A percentile compares a stretch with the other conserved stretches of the same genome.
These are phyloP conservation scores for Anabas testudineus DNA, from an alignment of 2,797 vertebrate genomes.

Conservation along the genomic window DNA sequence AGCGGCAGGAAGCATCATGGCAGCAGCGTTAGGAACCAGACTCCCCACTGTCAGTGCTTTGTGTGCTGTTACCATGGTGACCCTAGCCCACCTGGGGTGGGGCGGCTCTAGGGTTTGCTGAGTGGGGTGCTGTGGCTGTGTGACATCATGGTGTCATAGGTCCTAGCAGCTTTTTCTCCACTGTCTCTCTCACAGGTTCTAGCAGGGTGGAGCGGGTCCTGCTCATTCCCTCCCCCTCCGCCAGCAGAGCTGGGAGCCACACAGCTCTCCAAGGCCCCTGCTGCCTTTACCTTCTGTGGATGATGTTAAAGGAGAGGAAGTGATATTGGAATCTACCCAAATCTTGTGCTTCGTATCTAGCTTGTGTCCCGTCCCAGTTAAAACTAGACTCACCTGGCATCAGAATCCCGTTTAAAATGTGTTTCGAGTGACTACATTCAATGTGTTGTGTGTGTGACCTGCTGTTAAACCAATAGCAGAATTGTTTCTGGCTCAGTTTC, in stretches of 20 bases:
- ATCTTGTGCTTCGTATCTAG: neutral
- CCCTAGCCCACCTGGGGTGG: slow-evolving; percentile 80
- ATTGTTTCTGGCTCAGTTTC: neutral
- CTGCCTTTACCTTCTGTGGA: slow-evolving; percentile 88
- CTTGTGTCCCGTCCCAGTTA: neutral
- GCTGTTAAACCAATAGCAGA: neutral
- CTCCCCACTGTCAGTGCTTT: slow-evolving; percentile 42
- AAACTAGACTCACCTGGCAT: neutral
- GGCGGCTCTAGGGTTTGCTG: slow-evolving; percentile 82
- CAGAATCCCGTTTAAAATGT: neutral
- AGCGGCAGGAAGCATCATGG: slow-evolving; percentile 54
- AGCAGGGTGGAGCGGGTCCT: slow-evolving; percentile 56
- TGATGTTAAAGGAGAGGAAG: slow-evolving; percentile 74
- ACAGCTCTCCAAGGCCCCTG: slow-evolving; percentile 46
- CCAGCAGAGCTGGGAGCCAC: slow-evolving; percentile 45
- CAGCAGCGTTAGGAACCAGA: slow-evolving; percentile 46
- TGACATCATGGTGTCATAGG: slow-evolving; percentile 83
- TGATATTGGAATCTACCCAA: slow-evolving; percentile 70
- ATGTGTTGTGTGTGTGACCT: neutral
- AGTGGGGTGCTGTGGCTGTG: slow-evolving; percentile 87
- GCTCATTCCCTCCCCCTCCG: slow-evolving; percentile 56
- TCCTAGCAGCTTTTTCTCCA: slow-evolving; percentile 77
- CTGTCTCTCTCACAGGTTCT: slow-evolving; percentile 64
- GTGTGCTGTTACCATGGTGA: slow-evolving; percentile 70
- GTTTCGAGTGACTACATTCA: neutral